Conservation (phyloP, 2,888 invertebrate species). For the Polydesmus complanatus region DNA sequence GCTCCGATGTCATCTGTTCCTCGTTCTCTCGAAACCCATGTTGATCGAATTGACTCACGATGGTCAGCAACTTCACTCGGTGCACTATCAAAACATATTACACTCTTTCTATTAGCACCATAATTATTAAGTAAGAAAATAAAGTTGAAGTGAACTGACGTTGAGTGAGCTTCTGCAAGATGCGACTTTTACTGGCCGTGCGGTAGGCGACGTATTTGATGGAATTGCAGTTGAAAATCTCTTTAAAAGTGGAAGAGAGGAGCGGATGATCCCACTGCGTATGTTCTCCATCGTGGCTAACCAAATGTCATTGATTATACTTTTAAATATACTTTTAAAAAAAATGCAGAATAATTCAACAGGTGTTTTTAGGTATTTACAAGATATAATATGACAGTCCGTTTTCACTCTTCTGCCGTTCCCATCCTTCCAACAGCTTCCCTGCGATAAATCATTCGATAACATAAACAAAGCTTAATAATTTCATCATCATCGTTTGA, state of each 20-base stretch:
- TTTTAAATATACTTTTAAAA: neutral
- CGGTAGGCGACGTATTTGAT: slow-evolving; percentile 63
- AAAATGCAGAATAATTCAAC: neutral
- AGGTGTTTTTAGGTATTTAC: slow-evolving; percentile 4
- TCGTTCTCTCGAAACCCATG: slow-evolving; percentile 57
- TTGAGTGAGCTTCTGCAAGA: slow-evolving; percentile 47
- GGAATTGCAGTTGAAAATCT: slow-evolving; percentile 34
- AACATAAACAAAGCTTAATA: no score
- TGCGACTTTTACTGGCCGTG: slow-evolving; percentile 54
- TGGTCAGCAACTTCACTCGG: slow-evolving; percentile 40
- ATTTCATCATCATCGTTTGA: no score
- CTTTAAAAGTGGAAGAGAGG: slow-evolving; percentile 15
- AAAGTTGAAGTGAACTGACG: slow-evolving; percentile 40
- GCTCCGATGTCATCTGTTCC: slow-evolving; percentile 48
- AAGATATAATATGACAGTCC: slow-evolving; percentile 14
- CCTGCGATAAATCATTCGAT: slow-evolving; percentile 9
- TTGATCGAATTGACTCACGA: slow-evolving; percentile 54
- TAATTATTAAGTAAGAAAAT: no score
- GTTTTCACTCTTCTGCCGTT: slow-evolving; percentile 8
- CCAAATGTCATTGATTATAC: neutral
- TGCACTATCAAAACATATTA: slow-evolving; percentile 38
- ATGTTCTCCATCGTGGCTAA: slow-evolving; percentile 10
- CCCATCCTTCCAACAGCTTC: slow-evolving; percentile 14
- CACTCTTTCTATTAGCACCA: no score
- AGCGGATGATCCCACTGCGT: slow-evolving; percentile 17